Evolutionary conservation across 2,113 vertebrate genomes (phyloP), one percentile per base, ranked within the genome.

Genomic region (Tauraco erythrolophus): DNA sequence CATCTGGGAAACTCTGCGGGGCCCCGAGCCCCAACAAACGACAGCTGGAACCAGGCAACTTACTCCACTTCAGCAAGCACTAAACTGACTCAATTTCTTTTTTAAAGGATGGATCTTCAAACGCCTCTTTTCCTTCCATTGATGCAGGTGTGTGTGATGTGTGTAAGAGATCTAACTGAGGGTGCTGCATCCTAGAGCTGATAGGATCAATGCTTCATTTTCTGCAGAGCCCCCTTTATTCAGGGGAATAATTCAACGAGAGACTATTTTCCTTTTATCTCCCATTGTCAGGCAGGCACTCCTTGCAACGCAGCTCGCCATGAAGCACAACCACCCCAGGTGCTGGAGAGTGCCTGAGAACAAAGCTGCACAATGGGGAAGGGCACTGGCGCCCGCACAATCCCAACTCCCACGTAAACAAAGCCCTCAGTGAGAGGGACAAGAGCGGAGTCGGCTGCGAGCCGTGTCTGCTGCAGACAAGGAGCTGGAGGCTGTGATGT

Each of bases 101-200:
- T 85, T 74, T 93, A 90, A 96, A 96, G 78, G 84, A 79, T 25
- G 89, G 57, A 87, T 92, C 92, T 95, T 95, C 92, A 96, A 92
- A 94, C 35, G 77, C 92, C 86, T 94, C 97, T 95, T 87, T 53
- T 78, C 89, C 91, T 89, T 83, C 91, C 92, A 92, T 87, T 92
- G 96, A 91, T 91, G 94, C 95, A 96, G 95, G 95, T 95, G 94
- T 65, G 81, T 95, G 97, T 93, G 96, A 96, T 94, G 92, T 85
- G 94, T 94, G 95, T 96, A 96, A 97, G 95, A 97, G 95, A 96
- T 92, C 96, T 96, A 96, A 95, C 95, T 83, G 91, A 94, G 86
- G 96, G 92, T 89, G 51, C 84, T 41, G 92, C 86, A 91, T 75
- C 92, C 95, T 28, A 0, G 72, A 95, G 91, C 71, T 95, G 95